phyloP scores from a whole-genome alignment of 1,140 invertebrate genomes.

The Drosophila takahashii region DNA sequence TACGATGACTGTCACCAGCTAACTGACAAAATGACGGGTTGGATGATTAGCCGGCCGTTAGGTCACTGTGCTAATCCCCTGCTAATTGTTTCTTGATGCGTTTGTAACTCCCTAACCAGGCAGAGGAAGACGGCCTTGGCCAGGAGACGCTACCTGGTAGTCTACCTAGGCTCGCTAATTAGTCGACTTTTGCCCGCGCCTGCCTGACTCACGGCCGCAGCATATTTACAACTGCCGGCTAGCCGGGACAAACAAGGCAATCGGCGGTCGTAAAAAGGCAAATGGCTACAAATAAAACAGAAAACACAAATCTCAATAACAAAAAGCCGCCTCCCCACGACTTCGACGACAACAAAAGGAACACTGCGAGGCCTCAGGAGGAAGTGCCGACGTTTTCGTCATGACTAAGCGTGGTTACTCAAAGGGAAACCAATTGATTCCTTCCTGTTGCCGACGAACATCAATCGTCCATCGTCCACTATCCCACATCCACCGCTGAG shows the following conservation, averaged over 20 bases:
- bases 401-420: slow-evolving; percentile 68
- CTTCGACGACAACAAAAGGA: slow-evolving; percentile 64
- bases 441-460: slow-evolving; percentile 62
- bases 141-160: slow-evolving; percentile 16
- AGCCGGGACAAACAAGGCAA: slow-evolving; percentile 20
- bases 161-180: slow-evolving; percentile 58
- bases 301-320: slow-evolving; percentile 36
- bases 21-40: slow-evolving; percentile 10
- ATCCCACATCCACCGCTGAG: slow-evolving; percentile 20
- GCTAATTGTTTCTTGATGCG: slow-evolving; percentile 79
- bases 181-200: slow-evolving; percentile 14
- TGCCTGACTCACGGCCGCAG: slow-evolving; percentile 57
- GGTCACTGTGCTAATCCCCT: slow-evolving; percentile 57
- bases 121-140: slow-evolving; percentile 19
- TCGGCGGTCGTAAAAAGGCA: slow-evolving; percentile 55
- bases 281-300: slow-evolving; percentile 47
- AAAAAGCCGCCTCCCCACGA: slow-evolving; percentile 36
- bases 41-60: slow-evolving; percentile 31
- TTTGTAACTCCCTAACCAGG: slow-evolving; percentile 44
- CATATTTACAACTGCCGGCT: slow-evolving; percentile 39
- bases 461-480: slow-evolving; percentile 5
- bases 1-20: slow-evolving; percentile 20
- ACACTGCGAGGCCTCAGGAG: slow-evolving; percentile 49
- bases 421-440: slow-evolving; percentile 78
- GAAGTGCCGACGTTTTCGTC: slow-evolving; percentile 58